phyloP scores from a whole-genome alignment of 2,888 invertebrate species.

The Abscondita cerata region DNA sequence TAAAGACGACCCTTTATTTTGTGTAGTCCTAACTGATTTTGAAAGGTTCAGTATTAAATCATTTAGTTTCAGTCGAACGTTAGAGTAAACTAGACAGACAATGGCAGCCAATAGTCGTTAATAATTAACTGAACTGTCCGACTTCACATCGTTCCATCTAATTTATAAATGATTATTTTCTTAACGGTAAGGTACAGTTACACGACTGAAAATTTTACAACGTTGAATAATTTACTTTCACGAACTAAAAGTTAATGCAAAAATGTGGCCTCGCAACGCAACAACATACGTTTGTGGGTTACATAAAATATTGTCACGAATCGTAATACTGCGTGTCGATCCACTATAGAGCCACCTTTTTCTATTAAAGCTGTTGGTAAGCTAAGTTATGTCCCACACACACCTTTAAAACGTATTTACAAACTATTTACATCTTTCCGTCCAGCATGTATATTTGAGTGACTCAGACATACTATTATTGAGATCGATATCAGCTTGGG shows the following conservation, averaged over 20 bases:
- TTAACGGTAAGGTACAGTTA: neutral
- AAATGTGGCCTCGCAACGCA: no score
- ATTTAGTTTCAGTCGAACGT: no score
- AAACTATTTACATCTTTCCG: conserved; percentile 31
- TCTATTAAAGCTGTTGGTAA: conserved; percentile 20
- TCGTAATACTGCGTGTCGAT: conserved; percentile 22
- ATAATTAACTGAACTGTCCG: neutral
- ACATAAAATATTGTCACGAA: conserved; percentile 6
- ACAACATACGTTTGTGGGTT: no score
- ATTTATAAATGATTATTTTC: conserved; percentile 1
- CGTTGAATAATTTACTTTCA: no score
- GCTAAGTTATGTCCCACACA: conserved; percentile 7
- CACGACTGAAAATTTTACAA: no score
- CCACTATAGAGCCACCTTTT: conserved; percentile 19
- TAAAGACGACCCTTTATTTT: no score
- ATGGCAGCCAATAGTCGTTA: neutral
- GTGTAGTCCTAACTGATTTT: no score
- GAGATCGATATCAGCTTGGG: conserved; percentile 44
- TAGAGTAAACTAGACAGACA: neutral
- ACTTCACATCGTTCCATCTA: neutral
- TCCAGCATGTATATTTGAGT: conserved; percentile 31
- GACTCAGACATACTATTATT: conserved; percentile 44
- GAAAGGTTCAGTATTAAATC: no score
- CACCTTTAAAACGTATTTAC: conserved; percentile 23
- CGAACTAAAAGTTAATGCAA: no score